Evolutionary conservation across 2,113 vertebrate species (phyloP), one percentile per base, ranked within the genome.

Genomic region (Eptesicus fuscus): DNA sequence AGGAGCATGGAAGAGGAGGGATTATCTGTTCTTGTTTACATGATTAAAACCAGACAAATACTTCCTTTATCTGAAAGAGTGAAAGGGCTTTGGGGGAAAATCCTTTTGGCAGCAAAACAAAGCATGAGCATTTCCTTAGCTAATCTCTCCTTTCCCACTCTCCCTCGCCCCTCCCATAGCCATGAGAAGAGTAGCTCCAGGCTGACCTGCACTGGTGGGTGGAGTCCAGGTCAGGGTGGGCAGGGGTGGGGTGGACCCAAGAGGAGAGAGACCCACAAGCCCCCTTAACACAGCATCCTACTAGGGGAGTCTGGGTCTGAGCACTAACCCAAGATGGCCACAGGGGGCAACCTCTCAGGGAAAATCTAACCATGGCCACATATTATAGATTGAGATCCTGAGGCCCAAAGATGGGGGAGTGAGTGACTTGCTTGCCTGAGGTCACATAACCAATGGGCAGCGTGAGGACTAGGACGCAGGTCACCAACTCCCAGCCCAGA

Each of bases 31-130:
- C 92, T 90, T 96, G 96, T 92, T 96, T 96, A 95, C 94, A 85
- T 93, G 92, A 96, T 94, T 96, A 93, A 95, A 97, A 84, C 73
- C 90, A 96, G 88, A 96, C 88, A 93, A 95, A 97, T 96, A 94
- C 71, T 94, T 91, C 77, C 93, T 91, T 95, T 95, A 96, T 96
- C 90, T 83, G 77, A 85, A 95, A 95, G 85, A 97, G 92, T 61
- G 85, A 96, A 92, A 96, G 77, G 67, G 91, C 90, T 96, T 96
- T 93, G 59, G 77, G 90, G 88, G 9, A 88, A 95, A 93, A 95
- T 95, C 94, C 84, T 95, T 93, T 95, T 79, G 92, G 92, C 94
- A 95, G 47, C 14, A 67, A 84, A 95, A 87, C 90, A 95, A 93
- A 91, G 30, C 47, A 20, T 32, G 92, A 70, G 35, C 90, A 85